phyloP scores from a whole-genome alignment of 2,888 invertebrate genomes.

The Amphipyra tragopoginis region DNA sequence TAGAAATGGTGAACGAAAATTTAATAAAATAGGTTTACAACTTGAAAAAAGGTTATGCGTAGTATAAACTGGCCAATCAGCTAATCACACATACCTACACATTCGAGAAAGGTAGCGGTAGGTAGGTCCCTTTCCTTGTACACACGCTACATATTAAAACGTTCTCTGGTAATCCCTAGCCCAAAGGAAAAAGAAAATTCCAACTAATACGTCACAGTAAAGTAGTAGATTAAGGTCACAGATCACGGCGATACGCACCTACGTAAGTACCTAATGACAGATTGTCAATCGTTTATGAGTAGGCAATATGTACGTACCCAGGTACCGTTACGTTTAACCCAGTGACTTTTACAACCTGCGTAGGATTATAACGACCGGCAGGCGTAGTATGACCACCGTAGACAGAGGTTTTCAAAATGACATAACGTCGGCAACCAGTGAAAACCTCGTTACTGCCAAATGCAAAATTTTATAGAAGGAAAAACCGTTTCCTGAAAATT shows the following conservation, averaged over 20 bases:
- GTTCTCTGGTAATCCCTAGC: background rate
- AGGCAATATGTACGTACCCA: background rate
- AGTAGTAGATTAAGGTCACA: conserved; percentile 10
- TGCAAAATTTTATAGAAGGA: too few species aligned
- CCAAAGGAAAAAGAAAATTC: conserved; percentile 10
- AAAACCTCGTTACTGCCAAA: too few species aligned
- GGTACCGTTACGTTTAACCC: conserved; percentile 12
- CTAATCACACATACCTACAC: background rate
- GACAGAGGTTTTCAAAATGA: too few species aligned
- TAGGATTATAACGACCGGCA: background rate
- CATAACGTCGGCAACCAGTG: too few species aligned
- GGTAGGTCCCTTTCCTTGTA: too few species aligned
- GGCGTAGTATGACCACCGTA: too few species aligned
- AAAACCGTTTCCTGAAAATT: too few species aligned
- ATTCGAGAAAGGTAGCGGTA: too few species aligned
- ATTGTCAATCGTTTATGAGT: background rate
- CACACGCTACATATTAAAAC: background rate
- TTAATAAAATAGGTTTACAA: too few species aligned
- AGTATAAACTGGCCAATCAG: too few species aligned
- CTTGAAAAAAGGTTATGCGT: too few species aligned
- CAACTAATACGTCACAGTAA: background rate
- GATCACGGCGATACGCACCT: conserved; percentile 19
- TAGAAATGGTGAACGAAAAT: background rate
- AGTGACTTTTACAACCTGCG: conserved; percentile 6
- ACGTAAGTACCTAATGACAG: background rate